Conservation (phyloP, 2,888 invertebrate species). For the Drosophila setosimentum region DNA sequence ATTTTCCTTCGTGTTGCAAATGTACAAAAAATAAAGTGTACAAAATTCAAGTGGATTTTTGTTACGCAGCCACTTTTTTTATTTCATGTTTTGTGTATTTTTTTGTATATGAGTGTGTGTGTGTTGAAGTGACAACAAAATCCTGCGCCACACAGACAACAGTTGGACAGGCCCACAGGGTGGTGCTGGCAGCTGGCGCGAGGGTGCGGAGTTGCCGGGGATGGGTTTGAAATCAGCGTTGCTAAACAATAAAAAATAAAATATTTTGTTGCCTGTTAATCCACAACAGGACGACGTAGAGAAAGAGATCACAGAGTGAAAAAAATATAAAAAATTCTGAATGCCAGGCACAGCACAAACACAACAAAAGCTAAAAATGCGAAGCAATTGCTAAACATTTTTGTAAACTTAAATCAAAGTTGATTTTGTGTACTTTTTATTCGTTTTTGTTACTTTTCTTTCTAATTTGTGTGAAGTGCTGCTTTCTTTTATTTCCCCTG, state of each 20-base stretch:
- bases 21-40: constrained; percentile 80
- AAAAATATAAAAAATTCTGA: constrained; percentile 26
- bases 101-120: constrained; percentile 56
- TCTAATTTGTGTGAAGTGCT: constrained; percentile 49
- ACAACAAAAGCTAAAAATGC: constrained; percentile 71
- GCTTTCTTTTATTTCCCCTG: constrained; percentile 35
- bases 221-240: constrained; percentile 73
- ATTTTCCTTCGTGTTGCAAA: constrained; percentile 57
- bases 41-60: constrained; percentile 81
- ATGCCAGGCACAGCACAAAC: constrained; percentile 41
- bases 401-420: constrained; percentile 82
- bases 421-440: constrained; percentile 67
- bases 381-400: constrained; percentile 79
- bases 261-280: constrained; percentile 81
- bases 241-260: constrained; percentile 75
- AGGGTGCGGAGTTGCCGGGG: neutral
- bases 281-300: constrained; percentile 55
- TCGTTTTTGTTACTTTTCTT: constrained; percentile 47
- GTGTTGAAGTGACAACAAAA: constrained; percentile 83
- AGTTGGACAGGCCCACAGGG: constrained; percentile 45
- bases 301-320: constrained; percentile 52
- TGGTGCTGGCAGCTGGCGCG: constrained; percentile 12
- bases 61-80: constrained; percentile 55
- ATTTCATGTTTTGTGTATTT: constrained; percentile 26
- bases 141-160: constrained; percentile 60